Evolutionary conservation across 1,140 invertebrate genomes (phyloP), one percentile per base, ranked within the genome.

Genomic region (Trichonephila clavata): DNA sequence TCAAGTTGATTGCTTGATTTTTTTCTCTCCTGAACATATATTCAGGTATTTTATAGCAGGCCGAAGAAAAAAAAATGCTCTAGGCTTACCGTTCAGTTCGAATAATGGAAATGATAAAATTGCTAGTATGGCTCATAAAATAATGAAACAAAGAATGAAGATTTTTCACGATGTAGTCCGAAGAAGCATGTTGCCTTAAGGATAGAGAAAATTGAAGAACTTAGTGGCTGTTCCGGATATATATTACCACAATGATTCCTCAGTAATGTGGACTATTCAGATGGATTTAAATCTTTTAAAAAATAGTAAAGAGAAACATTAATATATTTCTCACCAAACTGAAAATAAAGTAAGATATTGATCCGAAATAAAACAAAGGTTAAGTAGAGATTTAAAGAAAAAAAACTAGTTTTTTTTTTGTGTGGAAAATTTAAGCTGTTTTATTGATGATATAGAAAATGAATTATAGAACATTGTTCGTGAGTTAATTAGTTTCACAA

Each of bases 31-130:
- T 43, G 57, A 32, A n/a, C 57, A 63, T 61, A 86, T 10, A 39
- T 5, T 32, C 60, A 57, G 60, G 84, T 86, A 84, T 84, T 86
- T 86, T 86, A 86, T 86, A 57, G 60, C 39, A 57, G 20, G 16
- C 24, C 20, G 24, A 13, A 50, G n/a, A 50, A 39, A 81, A 50
- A 50, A 63, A 39, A 63, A 63, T 0, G 27, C 84, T 10, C 2
- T 2, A 86, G 84, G 57, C 24, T 57, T 16, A 59, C 13, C 5
- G 60, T 63, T 63, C n/a, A 8, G 84, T 71, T 71, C 68, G 84
- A 86, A 63, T 86, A 86, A 61, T 32, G 32, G 84, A 86, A 86
- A 86, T 86, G 60, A 86, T 86, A 63, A 27, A 86, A 60, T 63
- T 86, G 60, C 60, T 6, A 39, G 50, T 61, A 86, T 60, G 60